Evolutionary conservation across 2,888 invertebrate species (phyloP), one percentile per base, ranked within the genome.

Genomic region (Mystacides longicornis): DNA sequence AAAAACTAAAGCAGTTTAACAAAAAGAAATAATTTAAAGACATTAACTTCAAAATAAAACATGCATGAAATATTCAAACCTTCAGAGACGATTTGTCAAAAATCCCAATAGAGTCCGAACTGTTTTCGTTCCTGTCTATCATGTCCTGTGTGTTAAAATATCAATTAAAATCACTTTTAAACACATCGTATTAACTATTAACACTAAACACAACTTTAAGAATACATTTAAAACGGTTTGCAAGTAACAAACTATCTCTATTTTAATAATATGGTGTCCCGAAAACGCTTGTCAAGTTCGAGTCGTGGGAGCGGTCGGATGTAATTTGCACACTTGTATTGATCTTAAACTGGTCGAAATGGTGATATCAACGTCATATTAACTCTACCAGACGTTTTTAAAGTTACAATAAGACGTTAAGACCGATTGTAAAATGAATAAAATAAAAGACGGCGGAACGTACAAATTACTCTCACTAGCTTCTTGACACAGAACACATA

Each of bases 201-300:
- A 45, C 16, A 52, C 45, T 52, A 27, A 27, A 46, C 31, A 31
- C 45, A 37, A 42, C 51, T 50, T 50, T 43, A 52, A 52, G 52
- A 37, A n/a, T n/a, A 37, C 37, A 37, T 37, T 37, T 57, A 57
- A 52, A 53, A 57, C 53, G 37, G 33, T 23, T 37, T 37, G 21
- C 47, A 57, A 31, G 52, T 54, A 53, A 49, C 51, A 14, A 37
- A 37, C 14, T 37, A 37, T 14, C 16, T 14, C n/a, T 37, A 7
- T 37, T n/a, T 14, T 4, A 37, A 37, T 37, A 37, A 37, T 37
- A 37, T 37, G 37, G 37, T 50, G 57, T 54, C 57, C 46, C 51
- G 53, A 54, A 57, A 57, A 57, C 57, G 57, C 54, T 57, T 57
- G 53, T 53, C 57, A 53, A 53, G 50, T 57, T 54, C 57, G 47